Conservation (phyloP, 2,888 invertebrate species). For the Diaphora mendica region DNA sequence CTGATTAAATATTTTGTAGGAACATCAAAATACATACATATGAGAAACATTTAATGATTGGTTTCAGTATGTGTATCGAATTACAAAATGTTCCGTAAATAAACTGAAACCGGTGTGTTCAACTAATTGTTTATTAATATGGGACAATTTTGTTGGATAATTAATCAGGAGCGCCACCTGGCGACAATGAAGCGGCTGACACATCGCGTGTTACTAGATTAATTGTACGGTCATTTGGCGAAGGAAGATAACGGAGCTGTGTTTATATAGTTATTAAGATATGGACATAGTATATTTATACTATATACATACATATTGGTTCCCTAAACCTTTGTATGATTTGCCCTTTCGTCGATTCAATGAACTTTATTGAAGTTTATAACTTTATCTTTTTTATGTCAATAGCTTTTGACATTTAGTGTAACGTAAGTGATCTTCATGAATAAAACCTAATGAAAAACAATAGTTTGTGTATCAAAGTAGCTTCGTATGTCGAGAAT, state of each 20-base stretch:
- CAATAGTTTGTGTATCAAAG: too few relatives aligned
- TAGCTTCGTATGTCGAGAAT: too few relatives aligned
- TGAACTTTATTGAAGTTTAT: not conserved
- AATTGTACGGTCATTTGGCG: slow-evolving; percentile 58
- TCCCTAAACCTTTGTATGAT: not conserved
- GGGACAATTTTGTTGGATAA: slow-evolving; percentile 61
- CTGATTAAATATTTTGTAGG: too few relatives aligned
- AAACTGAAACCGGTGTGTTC: slow-evolving; percentile 44
- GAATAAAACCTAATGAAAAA: too few relatives aligned
- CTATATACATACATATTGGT: not conserved
- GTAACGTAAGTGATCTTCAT: too few relatives aligned
- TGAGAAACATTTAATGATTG: too few relatives aligned
- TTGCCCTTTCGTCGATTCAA: not conserved
- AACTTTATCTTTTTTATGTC: not conserved
- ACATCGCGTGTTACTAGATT: slow-evolving; percentile 66
- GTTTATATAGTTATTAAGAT: slow-evolving; percentile 19
- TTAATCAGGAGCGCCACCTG: slow-evolving; percentile 68
- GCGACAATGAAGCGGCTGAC: slow-evolving; percentile 67
- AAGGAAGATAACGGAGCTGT: slow-evolving; percentile 42
- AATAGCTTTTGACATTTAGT: not conserved
- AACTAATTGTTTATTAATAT: slow-evolving; percentile 68
- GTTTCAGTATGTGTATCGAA: not conserved
- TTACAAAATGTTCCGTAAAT: slow-evolving; percentile 12
- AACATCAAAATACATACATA: too few relatives aligned
- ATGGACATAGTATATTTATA: not conserved